A percentile compares a stretch with the other conserved stretches of the same genome.
Evolutionary conservation across 2,888 invertebrate genomes (phyloP).

Genomic region (Plagiodera versicolora): DNA sequence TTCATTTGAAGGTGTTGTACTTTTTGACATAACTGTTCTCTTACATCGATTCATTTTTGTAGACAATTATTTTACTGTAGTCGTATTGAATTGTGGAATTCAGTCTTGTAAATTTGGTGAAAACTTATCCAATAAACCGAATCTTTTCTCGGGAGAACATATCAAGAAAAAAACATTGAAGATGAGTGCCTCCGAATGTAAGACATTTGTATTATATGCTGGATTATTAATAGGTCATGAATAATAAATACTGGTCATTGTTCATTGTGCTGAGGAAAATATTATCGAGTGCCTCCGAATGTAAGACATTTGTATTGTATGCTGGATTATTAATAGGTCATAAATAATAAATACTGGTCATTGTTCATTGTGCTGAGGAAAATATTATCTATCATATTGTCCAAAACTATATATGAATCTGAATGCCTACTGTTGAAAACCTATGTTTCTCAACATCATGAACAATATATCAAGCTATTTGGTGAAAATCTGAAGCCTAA

Average conservation of each 20-base stretch:
- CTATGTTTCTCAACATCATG: constrained; percentile 3
- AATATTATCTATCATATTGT: constrained; percentile 3
- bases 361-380: not conserved
- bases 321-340: constrained; percentile 3
- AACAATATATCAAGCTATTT: constrained; percentile 1
- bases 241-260: too few species aligned
- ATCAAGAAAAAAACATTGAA: constrained; percentile 1
- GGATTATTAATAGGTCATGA: constrained; percentile 2
- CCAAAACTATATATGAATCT: not conserved
- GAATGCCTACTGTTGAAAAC: not conserved
- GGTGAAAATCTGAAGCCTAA: not conserved
- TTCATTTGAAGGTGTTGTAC: constrained; percentile 5
- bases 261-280: too few species aligned
- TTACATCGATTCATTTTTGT: constrained; percentile 3
- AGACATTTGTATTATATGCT: constrained; percentile 2
- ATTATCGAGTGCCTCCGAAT: not conserved
- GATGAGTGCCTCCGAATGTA: constrained; percentile 1
- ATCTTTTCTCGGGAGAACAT: not conserved
- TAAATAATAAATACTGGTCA: constrained; percentile 3
- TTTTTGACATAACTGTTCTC: constrained; percentile 1
- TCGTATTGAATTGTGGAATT: not conserved
- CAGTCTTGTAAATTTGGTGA: not conserved
- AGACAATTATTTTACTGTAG: constrained; percentile 6
- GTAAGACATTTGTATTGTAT: constrained; percentile 3
- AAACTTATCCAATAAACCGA: not conserved